These are phyloP conservation scores for Poeciliopsis retropinna DNA, from an alignment of 2,113 vertebrate species.

Conservation along the genomic window DNA sequence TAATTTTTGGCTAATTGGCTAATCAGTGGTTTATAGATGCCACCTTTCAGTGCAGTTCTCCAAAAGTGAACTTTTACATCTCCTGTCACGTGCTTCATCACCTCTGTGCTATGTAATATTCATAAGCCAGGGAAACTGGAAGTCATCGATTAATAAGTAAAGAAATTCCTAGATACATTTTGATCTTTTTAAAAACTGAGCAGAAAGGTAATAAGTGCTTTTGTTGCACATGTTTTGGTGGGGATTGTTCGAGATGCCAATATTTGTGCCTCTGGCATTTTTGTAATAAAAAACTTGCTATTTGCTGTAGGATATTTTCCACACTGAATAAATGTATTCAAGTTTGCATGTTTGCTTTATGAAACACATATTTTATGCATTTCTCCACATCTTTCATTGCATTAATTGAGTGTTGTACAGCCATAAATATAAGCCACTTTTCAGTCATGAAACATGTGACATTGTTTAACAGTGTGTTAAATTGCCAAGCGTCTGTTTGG, in stretches of 20 bases:
- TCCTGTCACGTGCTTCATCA: neutral
- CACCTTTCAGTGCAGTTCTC: neutral
- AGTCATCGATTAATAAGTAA: neutral
- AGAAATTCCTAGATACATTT: neutral
- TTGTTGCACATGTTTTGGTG: too few relatives aligned
- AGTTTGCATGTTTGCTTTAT: neutral
- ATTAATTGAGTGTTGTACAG: neutral
- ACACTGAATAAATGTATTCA: neutral
- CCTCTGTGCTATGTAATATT: too few relatives aligned
- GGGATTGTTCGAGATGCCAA: too few relatives aligned
- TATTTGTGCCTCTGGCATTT: too few relatives aligned
- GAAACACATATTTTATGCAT: too few relatives aligned
- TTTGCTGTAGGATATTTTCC: neutral
- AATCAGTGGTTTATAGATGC: too few relatives aligned
- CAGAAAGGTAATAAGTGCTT: too few relatives aligned
- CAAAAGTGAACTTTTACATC: neutral
- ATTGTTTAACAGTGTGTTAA: constrained; percentile 15
- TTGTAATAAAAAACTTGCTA: too few relatives aligned
- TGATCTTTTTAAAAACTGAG: too few relatives aligned
- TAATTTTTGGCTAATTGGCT: neutral
- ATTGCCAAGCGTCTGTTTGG: neutral
- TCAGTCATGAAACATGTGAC: constrained; percentile 4
- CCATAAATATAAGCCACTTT: neutral
- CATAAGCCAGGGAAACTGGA: too few relatives aligned
- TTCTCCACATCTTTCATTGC: neutral